phyloP scores from a whole-genome alignment of 2,888 invertebrate genomes.

The Leptopilina drosophilae region DNA sequence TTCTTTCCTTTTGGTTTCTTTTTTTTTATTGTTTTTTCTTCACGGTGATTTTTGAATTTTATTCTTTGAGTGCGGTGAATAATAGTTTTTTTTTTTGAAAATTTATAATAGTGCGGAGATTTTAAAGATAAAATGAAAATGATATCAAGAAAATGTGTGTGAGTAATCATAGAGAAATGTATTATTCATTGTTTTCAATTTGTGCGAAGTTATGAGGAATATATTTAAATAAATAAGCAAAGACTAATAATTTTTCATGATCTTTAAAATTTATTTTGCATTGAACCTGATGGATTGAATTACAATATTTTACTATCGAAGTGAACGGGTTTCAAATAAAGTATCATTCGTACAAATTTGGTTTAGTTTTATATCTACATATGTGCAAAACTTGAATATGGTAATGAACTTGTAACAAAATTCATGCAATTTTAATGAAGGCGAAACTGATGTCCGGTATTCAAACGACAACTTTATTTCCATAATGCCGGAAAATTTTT shows the following conservation, averaged over 20 bases:
- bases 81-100: too few relatives aligned
- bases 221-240: slow-evolving; percentile 1
- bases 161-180: slow-evolving; percentile 8
- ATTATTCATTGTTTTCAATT: slow-evolving; percentile 1
- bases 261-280: too few relatives aligned
- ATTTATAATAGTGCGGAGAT: neutral
- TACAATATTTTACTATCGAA: neutral
- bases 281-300: neutral
- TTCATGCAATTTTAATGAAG: slow-evolving; percentile 24
- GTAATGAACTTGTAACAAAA: slow-evolving; percentile 11
- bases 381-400: neutral
- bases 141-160: neutral
- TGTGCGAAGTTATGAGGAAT: neutral
- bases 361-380: neutral
- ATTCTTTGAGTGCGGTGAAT: too few relatives aligned
- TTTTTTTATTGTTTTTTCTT: too few relatives aligned
- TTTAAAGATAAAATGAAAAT: neutral
- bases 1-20: neutral
- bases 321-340: neutral
- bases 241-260: too few relatives aligned
- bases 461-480: neutral
- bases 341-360: neutral
- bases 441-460: slow-evolving; percentile 2
- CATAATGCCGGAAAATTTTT: slow-evolving; percentile 10
- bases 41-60: neutral